These are phyloP conservation scores for fruit fly (Drosophila melanogaster) DNA, from an alignment of 1,140 invertebrate species.

Conservation along the genomic window DNA sequence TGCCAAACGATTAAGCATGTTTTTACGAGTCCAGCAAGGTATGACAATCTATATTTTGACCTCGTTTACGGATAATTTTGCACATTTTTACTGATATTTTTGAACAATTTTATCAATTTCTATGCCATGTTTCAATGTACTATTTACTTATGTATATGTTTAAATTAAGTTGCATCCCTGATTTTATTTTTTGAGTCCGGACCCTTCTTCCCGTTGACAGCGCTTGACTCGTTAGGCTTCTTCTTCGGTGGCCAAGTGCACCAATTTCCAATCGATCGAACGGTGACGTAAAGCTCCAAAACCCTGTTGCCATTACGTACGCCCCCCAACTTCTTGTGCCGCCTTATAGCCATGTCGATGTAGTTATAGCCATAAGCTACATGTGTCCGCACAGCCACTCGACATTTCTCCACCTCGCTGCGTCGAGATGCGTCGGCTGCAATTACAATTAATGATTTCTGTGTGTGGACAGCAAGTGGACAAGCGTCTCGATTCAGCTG, in stretches of 20 bases:
- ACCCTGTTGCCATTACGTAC: conserved; percentile 54
- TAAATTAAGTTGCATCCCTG: conserved; percentile 3
- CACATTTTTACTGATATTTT: no score
- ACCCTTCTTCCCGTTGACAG: conserved; percentile 6
- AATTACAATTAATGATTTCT: conserved; percentile 74
- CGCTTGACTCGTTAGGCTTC: conserved; percentile 39
- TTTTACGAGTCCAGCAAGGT: background rate
- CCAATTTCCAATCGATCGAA: conserved; percentile 63
- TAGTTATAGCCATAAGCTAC: background rate
- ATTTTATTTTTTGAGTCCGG: conserved; percentile 1
- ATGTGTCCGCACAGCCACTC: conserved; percentile 27
- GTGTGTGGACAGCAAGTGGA: conserved; percentile 66
- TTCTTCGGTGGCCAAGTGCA: conserved; percentile 67
- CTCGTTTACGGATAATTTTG: no score
- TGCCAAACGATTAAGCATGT: background rate
- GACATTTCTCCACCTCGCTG: conserved; percentile 54
- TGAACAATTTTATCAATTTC: no score
- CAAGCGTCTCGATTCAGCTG: conserved; percentile 54
- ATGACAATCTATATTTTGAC: background rate
- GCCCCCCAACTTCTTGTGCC: conserved; percentile 29
- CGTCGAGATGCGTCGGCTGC: conserved; percentile 52
- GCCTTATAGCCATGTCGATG: background rate
- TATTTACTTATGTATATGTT: no score
- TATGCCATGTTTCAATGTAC: no score
- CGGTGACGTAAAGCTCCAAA: conserved; percentile 70